phyloP scores from a whole-genome alignment of 2,797 vertebrate genomes.

The Anniella stebbinsi region DNA sequence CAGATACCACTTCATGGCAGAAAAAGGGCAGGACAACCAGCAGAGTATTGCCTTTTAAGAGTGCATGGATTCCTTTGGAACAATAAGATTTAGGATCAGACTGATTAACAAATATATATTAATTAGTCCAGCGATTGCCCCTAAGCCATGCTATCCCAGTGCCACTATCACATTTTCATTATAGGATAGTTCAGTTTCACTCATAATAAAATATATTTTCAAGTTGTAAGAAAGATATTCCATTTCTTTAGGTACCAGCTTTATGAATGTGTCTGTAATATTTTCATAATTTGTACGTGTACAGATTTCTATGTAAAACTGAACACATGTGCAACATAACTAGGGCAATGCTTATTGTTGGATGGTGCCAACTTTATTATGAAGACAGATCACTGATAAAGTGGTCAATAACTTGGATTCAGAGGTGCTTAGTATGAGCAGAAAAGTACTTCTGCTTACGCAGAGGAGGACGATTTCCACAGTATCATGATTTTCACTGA shows the following conservation, averaged over 20 bases:
- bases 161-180: background rate
- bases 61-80: background rate
- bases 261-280: background rate
- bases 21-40: background rate
- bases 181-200: conserved; percentile 10
- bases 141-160: background rate
- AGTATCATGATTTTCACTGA: background rate
- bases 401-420: background rate
- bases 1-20: background rate
- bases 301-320: background rate
- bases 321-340: background rate
- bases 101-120: background rate
- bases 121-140: background rate
- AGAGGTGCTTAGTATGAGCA: background rate
- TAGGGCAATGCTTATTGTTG: background rate
- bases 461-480: background rate
- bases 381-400: background rate
- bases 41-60: background rate
- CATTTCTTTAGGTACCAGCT: background rate
- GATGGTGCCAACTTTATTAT: background rate
- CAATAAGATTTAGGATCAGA: background rate
- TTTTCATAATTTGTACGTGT: background rate
- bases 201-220: conserved; percentile 7
- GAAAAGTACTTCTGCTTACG: background rate
- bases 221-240: background rate